These are phyloP conservation scores for Bombus haemorrhoidalis DNA, from an alignment of 1,140 invertebrate genomes.

Conservation along the genomic window DNA sequence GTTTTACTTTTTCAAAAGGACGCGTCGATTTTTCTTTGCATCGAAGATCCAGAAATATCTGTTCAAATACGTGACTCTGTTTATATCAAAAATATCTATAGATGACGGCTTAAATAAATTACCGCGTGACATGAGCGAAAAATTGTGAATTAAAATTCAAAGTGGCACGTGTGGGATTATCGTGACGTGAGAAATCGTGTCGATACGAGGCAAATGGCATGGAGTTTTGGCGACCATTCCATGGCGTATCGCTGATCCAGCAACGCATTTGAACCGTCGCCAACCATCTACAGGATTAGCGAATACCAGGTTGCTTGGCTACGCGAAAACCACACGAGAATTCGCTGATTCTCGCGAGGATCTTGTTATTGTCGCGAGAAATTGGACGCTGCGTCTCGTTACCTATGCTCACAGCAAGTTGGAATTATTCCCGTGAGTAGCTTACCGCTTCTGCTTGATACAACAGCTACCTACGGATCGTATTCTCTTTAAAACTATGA, in stretches of 20 bases:
- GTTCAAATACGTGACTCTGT: too few relatives aligned
- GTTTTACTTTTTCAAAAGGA: too few relatives aligned
- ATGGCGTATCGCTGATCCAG: conserved; percentile 31
- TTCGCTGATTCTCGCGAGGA: conserved; percentile 1
- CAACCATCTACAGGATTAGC: conserved; percentile 7
- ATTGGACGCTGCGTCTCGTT: background rate
- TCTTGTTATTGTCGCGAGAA: conserved; percentile 10
- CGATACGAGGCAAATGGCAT: background rate
- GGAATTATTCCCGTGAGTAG: background rate
- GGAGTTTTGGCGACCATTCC: background rate
- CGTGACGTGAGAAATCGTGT: background rate
- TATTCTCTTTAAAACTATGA: too few relatives aligned
- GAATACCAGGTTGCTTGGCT: background rate
- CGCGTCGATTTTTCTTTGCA: too few relatives aligned
- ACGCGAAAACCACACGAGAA: background rate
- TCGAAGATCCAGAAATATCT: too few relatives aligned
- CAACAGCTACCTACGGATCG: too few relatives aligned
- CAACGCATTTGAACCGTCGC: conserved; percentile 28
- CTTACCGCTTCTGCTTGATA: background rate
- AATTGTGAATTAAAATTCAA: background rate
- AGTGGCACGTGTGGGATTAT: background rate
- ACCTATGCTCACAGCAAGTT: background rate
- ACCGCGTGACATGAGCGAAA: background rate
- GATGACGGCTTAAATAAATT: background rate
- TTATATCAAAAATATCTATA: too few relatives aligned